Evolutionary conservation across 2,888 invertebrate species (phyloP), one percentile per base, ranked within the genome.

Genomic region (Pristionchus fissidentatus): DNA sequence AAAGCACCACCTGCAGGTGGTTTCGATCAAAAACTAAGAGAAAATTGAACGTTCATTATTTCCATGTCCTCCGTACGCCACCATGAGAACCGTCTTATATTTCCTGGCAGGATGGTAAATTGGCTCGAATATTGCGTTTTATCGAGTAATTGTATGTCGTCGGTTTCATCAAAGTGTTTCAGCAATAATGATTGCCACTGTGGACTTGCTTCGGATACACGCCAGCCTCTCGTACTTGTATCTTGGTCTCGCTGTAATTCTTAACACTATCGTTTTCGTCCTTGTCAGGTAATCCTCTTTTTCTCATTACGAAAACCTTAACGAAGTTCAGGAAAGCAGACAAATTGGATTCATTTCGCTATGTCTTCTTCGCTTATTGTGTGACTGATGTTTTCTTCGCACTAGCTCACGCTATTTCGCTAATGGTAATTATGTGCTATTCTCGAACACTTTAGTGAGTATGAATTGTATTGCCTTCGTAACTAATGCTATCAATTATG

Each of bases 351-450:
- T 66, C 62, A 13, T 66, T 66, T 38, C 62, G 62, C 4, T 35
- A 66, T 19, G 62, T 66, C 35, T 66, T 66, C 19, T 66, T 66
- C 22, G 62, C 62, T 1, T 29, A 66, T 38, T 66, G 62, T 38
- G 5, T 66, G 35, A 22, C 62, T 5, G 62, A 66, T 35, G 7
- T 29, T n/a, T 22, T 5, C 1, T 66, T 66, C 7, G 62, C 62
- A 19, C 35, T 66, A n/a, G 62, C 29, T 1, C 26, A 66, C 7
- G 7, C 62, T 8, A 35, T 66, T 0, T 66, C 62, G 1, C 22
- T 66, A 19, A 66, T 66, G 62, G 62, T 66, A 22, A 35, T 13
- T 3, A 15, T 62, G 32, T 32, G 22, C 7, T 19, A 15, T 62
- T 35, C 13, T 5, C 3, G 15, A 26, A 57, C 5, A 26, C n/a